Percentiles rank a stretch among this genome's conserved stretches.
Conservation (phyloP, 2,797 vertebrate species). For the Miichthys miiuy region DNA sequence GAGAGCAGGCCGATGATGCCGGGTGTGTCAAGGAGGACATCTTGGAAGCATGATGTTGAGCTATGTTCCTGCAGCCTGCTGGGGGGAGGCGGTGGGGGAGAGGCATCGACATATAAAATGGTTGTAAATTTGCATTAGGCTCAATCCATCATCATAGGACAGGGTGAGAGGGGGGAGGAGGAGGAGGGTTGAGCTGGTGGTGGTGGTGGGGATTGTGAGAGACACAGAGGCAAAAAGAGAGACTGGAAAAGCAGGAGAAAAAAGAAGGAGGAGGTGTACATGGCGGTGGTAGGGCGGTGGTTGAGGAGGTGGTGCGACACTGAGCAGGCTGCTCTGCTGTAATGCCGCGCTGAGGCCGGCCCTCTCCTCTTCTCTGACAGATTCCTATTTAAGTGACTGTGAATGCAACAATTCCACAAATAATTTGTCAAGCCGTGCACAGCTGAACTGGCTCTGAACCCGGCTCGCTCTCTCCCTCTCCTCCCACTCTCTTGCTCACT, state of each 20-base stretch:
- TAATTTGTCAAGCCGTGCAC: slow-evolving; percentile 95
- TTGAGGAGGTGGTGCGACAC: slow-evolving; percentile 84
- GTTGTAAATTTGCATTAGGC: slow-evolving; percentile 99
- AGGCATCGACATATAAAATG: slow-evolving; percentile 97
- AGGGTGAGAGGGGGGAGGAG: slow-evolving; percentile 70
- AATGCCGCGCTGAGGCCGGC: slow-evolving; percentile 87
- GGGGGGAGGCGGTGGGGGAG: slow-evolving; percentile 81
- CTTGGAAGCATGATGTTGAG: slow-evolving; percentile 95
- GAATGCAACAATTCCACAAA: slow-evolving; percentile 99
- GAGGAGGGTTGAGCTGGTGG: no score
- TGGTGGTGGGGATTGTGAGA: slow-evolving; percentile 30
- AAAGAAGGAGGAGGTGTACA: slow-evolving; percentile 24
- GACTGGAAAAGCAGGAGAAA: slow-evolving; percentile 50
- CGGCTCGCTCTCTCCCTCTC: slow-evolving; percentile 85
- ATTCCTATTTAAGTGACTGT: slow-evolving; percentile 99
- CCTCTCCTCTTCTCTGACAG: slow-evolving; percentile 86
- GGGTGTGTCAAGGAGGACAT: slow-evolving; percentile 92
- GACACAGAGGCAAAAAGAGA: slow-evolving; percentile 75
- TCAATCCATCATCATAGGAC: slow-evolving; percentile 93
- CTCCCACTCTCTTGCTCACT: slow-evolving; percentile 59
- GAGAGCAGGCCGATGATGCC: slow-evolving; percentile 87
- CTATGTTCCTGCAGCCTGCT: slow-evolving; percentile 91
- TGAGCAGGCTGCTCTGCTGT: slow-evolving; percentile 86
- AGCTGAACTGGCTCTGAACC: slow-evolving; percentile 98
- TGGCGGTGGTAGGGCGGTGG: slow-evolving; percentile 22